Conservation (phyloP, 2,113 vertebrate species). For the Prunella fulvescens region DNA sequence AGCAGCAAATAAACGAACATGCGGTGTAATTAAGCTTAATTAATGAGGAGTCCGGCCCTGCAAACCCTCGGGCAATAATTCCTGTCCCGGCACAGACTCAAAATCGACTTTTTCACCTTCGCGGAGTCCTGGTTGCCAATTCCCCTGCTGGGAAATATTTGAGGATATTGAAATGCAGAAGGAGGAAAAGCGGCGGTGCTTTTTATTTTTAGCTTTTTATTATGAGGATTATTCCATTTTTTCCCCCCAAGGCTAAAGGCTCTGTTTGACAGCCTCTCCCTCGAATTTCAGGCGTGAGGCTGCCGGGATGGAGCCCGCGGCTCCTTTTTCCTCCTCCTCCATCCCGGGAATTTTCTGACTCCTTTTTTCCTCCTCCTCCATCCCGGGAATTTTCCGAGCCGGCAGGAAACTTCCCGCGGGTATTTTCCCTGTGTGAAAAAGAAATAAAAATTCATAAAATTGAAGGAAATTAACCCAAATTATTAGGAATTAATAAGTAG, state of each 20-base stretch:
- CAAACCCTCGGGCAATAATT: not conserved
- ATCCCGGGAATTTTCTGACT: not conserved
- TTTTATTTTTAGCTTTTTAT: not conserved
- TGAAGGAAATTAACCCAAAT: not conserved
- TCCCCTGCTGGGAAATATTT: not conserved
- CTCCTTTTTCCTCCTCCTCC: not conserved
- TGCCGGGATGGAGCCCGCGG: not conserved
- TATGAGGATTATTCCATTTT: not conserved
- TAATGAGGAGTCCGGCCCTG: not conserved
- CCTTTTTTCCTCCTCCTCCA: not conserved
- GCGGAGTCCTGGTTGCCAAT: not conserved
- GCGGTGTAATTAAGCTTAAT: slow-evolving; percentile 24
- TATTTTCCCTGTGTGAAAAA: accelerated
- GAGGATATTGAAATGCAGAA: not conserved
- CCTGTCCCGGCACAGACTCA: not conserved
- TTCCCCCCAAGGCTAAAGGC: not conserved
- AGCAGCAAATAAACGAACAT: slow-evolving; percentile 64
- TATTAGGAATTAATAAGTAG: not conserved
- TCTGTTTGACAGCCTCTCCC: not conserved
- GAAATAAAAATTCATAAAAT: not conserved
- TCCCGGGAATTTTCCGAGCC: not conserved
- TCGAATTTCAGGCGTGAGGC: not conserved
- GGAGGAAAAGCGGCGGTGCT: not conserved
- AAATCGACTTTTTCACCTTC: not conserved
- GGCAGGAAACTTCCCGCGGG: not conserved